A percentile compares a stretch with the other conserved stretches of the same genome.
These are phyloP conservation scores for Atopsyche davidsoni DNA, from an alignment of 1,140 invertebrate species.

Conservation along the genomic window DNA sequence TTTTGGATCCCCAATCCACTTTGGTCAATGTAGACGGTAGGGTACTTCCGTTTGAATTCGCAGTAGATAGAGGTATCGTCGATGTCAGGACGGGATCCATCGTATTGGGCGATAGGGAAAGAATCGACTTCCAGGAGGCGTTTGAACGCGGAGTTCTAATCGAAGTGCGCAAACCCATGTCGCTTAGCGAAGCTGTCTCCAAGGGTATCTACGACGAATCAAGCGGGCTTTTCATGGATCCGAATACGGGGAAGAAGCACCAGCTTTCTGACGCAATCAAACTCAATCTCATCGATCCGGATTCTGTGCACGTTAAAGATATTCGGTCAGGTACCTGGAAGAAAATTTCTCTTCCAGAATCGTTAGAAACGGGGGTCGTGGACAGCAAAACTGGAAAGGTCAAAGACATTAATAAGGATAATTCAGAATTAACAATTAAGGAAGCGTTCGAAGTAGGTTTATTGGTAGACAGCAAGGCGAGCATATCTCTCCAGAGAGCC, in stretches of 20 bases:
- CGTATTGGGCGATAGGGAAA: conserved; percentile 53
- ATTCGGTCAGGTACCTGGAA: conserved; percentile 67
- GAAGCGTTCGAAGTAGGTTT: conserved; percentile 77
- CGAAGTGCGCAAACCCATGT: conserved; percentile 73
- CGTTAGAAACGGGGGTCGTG: conserved; percentile 66
- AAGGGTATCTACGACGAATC: conserved; percentile 76
- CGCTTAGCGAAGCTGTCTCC: conserved; percentile 74
- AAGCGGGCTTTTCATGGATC: conserved; percentile 73
- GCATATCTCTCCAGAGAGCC: conserved; percentile 78
- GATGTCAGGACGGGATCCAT: conserved; percentile 69
- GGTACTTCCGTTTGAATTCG: conserved; percentile 74
- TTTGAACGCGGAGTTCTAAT: conserved; percentile 77
- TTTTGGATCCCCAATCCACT: conserved; percentile 75
- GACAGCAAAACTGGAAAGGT: conserved; percentile 68
- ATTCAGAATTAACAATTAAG: conserved; percentile 63
- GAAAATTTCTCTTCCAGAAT: conserved; percentile 68
- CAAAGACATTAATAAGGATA: conserved; percentile 59
- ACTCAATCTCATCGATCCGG: conserved; percentile 68
- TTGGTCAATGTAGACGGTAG: conserved; percentile 67
- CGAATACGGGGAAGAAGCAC: conserved; percentile 66
- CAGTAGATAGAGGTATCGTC: conserved; percentile 71
- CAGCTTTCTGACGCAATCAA: conserved; percentile 69
- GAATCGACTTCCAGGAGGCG: conserved; percentile 79
- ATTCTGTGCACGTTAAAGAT: conserved; percentile 80
- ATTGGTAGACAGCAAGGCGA: conserved; percentile 71